Conservation (phyloP, 2,797 vertebrate genomes). For the Amblyraja radiata region DNA sequence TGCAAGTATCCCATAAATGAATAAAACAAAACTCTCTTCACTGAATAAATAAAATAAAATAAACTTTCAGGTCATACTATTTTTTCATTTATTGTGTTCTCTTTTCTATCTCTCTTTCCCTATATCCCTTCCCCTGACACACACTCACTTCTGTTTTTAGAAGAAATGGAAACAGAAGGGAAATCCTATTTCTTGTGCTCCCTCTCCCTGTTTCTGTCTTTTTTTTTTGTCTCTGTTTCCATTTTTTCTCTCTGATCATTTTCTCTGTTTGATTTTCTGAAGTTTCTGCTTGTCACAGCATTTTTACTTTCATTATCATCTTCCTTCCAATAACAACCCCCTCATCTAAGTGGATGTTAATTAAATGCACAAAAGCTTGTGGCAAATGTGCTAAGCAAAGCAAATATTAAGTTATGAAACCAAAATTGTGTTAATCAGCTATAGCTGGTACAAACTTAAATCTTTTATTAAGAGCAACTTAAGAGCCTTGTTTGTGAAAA, state of each 20-base stretch:
- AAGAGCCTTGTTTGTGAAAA: not conserved
- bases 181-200: not conserved
- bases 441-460: not conserved
- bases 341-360: not conserved
- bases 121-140: not conserved
- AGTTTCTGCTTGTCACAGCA: not conserved
- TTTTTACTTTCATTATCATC: not conserved
- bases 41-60: not conserved
- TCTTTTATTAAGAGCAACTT: not conserved
- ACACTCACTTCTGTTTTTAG: not conserved
- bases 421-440: not conserved
- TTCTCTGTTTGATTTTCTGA: not conserved
- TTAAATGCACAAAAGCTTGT: not conserved
- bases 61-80: not conserved
- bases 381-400: not conserved
- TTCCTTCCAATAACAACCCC: not conserved
- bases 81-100: not conserved
- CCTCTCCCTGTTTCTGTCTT: not conserved
- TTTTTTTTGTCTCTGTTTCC: not conserved
- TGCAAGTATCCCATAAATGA: too few species aligned
- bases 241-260: not conserved
- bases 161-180: too few species aligned
- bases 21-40: too few species aligned
- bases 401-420: not conserved
- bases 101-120: not conserved